A percentile compares a stretch with the other conserved stretches of the same genome.
Conservation (phyloP, 1,140 invertebrate genomes). For the Lepidotrigona ventralis region DNA sequence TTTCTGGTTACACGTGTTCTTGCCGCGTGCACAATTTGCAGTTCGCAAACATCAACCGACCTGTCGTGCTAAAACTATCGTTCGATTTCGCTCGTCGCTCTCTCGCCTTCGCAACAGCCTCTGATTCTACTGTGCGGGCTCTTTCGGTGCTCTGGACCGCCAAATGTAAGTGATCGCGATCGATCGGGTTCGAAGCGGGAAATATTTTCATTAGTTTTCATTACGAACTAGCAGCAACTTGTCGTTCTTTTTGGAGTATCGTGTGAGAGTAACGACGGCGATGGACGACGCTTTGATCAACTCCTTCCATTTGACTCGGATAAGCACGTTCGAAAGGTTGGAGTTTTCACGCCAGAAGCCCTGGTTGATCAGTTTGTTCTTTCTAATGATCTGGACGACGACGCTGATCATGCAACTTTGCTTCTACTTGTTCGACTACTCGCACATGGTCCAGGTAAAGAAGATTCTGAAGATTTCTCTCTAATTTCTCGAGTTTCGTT, state of each 20-base stretch:
- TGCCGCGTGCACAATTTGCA: neutral
- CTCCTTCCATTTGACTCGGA: neutral
- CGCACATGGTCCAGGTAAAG: no score
- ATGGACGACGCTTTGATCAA: neutral
- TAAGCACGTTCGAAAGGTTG: neutral
- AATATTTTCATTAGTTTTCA: no score
- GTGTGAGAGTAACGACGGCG: neutral
- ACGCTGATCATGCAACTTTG: accelerated
- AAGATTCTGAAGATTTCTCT: no score
- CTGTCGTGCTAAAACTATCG: slow-evolving; percentile 7
- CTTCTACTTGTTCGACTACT: no score
- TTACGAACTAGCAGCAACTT: no score
- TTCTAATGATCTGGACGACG: neutral
- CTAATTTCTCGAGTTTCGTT: no score
- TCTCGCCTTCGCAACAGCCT: no score
- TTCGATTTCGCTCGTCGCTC: neutral
- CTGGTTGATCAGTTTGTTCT: neutral
- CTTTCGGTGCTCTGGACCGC: no score
- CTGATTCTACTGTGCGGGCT: no score
- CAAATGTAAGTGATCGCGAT: no score
- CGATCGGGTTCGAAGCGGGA: no score
- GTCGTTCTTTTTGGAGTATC: neutral
- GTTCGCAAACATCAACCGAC: neutral
- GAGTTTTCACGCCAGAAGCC: no score
- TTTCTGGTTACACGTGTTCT: slow-evolving; percentile 14